Evolutionary conservation across 1,140 invertebrate genomes (phyloP).

Genomic region (Drosophila parabipectinata): DNA sequence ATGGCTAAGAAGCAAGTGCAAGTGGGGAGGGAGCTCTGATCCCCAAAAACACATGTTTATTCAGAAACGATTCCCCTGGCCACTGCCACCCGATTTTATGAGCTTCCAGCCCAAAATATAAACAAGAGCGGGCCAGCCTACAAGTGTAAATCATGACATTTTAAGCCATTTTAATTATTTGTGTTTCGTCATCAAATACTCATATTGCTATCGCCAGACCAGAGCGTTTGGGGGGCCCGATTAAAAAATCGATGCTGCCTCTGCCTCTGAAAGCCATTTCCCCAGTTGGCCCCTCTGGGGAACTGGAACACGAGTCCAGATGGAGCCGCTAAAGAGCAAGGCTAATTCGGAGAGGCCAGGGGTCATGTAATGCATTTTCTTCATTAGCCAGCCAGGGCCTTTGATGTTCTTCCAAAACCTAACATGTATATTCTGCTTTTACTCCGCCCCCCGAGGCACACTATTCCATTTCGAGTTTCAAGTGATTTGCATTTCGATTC

Average conservation of each 20-base stretch:
- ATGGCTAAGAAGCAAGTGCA: too few species aligned
- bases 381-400: conserved; percentile 60
- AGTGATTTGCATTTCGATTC: conserved; percentile 67
- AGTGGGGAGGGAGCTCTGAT: too few species aligned
- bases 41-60: too few species aligned
- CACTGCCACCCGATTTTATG: conserved; percentile 45
- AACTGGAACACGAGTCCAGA: conserved; percentile 33
- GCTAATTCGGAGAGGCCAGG: conserved; percentile 52
- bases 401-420: conserved; percentile 58
- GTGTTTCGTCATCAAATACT: conserved; percentile 55
- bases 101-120: conserved; percentile 55
- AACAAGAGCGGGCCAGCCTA: conserved; percentile 22
- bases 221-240: conserved; percentile 40
- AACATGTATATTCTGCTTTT: not conserved
- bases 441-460: not conserved
- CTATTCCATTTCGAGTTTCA: conserved; percentile 42
- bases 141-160: conserved; percentile 79
- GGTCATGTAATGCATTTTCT: conserved; percentile 72
- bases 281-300: conserved; percentile 21
- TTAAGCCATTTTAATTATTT: conserved; percentile 76
- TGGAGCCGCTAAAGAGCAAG: conserved; percentile 15
- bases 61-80: too few species aligned
- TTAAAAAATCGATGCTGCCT: conserved; percentile 18
- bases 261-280: conserved; percentile 69
- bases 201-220: conserved; percentile 35